Evolutionary conservation across 2,888 invertebrate genomes (phyloP).

Genomic region (Yponomeuta evonymella): DNA sequence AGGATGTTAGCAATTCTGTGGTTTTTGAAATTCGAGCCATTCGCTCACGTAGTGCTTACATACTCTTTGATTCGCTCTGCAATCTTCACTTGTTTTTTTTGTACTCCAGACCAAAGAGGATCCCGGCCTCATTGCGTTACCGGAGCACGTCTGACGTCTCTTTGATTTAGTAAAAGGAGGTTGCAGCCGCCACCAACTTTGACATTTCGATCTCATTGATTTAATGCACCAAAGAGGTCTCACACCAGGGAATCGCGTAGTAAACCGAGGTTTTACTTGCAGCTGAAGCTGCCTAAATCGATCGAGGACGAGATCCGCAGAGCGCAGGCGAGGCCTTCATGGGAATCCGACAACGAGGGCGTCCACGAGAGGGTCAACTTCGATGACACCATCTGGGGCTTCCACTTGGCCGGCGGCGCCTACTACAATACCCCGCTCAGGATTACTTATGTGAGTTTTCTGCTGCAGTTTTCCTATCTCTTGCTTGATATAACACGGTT

Average conservation of each 20-base stretch:
- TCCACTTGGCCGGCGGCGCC: constrained; percentile 37
- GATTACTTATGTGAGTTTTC: constrained; percentile 32
- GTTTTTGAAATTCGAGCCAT: neutral
- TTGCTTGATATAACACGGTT: neutral
- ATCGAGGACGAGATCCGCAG: constrained; percentile 27
- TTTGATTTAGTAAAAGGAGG: constrained; percentile 1
- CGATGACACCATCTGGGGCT: constrained; percentile 45
- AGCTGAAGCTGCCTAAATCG: constrained; percentile 27
- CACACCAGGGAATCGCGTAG: neutral
- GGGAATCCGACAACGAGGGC: constrained; percentile 41
- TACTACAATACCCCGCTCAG: constrained; percentile 37
- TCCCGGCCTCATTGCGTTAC: neutral
- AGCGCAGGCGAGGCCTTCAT: constrained; percentile 29
- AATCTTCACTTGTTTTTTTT: neutral
- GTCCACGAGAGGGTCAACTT: constrained; percentile 42
- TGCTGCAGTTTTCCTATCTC: neutral
- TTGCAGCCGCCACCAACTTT: neutral
- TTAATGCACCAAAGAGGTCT: neutral
- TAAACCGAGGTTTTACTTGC: constrained; percentile 15
- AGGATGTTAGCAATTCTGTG: neutral
- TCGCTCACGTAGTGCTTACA: no score
- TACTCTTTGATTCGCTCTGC: neutral
- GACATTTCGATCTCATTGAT: neutral
- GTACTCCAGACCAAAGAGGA: neutral
- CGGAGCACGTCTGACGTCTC: neutral